Percentiles rank a stretch among this genome's conserved stretches.
Conservation (phyloP, 2,797 vertebrate genomes). For the Austrolebias charrua region DNA sequence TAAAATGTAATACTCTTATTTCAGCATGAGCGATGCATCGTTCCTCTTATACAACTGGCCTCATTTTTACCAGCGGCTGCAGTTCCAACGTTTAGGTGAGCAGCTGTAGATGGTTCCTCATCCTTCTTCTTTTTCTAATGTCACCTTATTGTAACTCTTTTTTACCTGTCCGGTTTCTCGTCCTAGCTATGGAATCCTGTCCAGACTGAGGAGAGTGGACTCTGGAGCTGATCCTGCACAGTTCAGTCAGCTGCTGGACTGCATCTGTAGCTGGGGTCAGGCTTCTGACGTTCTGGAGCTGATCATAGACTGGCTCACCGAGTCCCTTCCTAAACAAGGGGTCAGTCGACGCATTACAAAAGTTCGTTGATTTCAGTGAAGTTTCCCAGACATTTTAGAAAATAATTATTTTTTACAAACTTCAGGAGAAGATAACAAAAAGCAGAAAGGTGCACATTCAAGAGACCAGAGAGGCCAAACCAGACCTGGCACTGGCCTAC, state of each 20-base stretch:
- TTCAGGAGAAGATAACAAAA: conserved; percentile 59
- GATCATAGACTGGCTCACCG: conserved; percentile 84
- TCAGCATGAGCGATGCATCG: conserved; percentile 86
- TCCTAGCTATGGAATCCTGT: conserved; percentile 86
- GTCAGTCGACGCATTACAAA: conserved; percentile 57
- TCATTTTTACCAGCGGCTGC: conserved; percentile 87
- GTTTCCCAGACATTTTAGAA: too few relatives aligned
- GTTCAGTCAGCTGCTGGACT: conserved; percentile 86
- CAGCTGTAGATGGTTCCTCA: neutral
- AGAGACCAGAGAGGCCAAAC: conserved; percentile 79
- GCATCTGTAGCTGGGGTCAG: conserved; percentile 91
- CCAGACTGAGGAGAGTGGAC: conserved; percentile 84
- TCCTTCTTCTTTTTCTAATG: neutral
- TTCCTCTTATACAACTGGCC: conserved; percentile 87
- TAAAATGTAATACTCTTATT: conserved; percentile 10
- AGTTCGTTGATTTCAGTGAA: neutral
- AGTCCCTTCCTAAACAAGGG: conserved; percentile 64
- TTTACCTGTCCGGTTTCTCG: neutral
- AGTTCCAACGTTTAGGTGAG: conserved; percentile 89
- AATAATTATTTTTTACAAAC: neutral
- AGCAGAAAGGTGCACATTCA: conserved; percentile 79
- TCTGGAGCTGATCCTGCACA: conserved; percentile 67
- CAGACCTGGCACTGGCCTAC: conserved; percentile 86
- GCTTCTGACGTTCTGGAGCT: conserved; percentile 84
- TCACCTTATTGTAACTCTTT: neutral